These are phyloP conservation scores for Seriola rivoliana DNA, from an alignment of 2,113 vertebrate species.

Conservation along the genomic window DNA sequence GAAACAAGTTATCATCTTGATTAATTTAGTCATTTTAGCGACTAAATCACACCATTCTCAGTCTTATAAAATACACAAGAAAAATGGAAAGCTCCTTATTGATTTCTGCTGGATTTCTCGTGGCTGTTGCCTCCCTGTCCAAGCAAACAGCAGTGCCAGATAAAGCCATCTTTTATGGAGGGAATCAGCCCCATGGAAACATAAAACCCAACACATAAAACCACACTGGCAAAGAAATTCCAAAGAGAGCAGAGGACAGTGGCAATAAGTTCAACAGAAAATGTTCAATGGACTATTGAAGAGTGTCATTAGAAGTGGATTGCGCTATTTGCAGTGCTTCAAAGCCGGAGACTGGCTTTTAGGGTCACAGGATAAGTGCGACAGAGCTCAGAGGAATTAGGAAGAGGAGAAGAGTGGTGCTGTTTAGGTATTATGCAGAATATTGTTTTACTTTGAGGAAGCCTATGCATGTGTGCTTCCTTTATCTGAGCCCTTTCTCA, in stretches of 20 bases:
- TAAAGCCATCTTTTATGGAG: slow-evolving; percentile 21
- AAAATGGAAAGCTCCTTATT: slow-evolving; percentile 13
- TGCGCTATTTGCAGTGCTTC: slow-evolving; percentile 52
- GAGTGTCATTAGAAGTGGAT: slow-evolving; percentile 50
- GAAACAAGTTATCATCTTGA: not conserved
- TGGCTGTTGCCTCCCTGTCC: slow-evolving; percentile 4
- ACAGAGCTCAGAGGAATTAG: slow-evolving; percentile 38
- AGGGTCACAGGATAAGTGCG: slow-evolving; percentile 58
- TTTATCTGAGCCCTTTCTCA: slow-evolving; percentile 29
- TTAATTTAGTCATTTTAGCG: not conserved
- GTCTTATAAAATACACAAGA: not conserved
- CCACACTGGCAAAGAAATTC: slow-evolving; percentile 13
- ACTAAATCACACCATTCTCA: not conserved
- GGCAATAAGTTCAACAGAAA: slow-evolving; percentile 38
- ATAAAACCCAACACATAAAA: slow-evolving; percentile 40
- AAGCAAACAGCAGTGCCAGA: slow-evolving; percentile 5
- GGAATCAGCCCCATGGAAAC: slow-evolving; percentile 16
- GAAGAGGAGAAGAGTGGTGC: slow-evolving; percentile 27
- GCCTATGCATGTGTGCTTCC: not conserved
- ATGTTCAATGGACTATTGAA: slow-evolving; percentile 48
- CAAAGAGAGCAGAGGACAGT: slow-evolving; percentile 12
- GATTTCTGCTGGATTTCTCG: not conserved
- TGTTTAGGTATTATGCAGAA: slow-evolving; percentile 42
- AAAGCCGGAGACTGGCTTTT: slow-evolving; percentile 52
- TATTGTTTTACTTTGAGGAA: slow-evolving; percentile 18